These are phyloP conservation scores for Anabacerthia variegaticeps DNA, from an alignment of 2,797 vertebrate species.

Conservation along the genomic window DNA sequence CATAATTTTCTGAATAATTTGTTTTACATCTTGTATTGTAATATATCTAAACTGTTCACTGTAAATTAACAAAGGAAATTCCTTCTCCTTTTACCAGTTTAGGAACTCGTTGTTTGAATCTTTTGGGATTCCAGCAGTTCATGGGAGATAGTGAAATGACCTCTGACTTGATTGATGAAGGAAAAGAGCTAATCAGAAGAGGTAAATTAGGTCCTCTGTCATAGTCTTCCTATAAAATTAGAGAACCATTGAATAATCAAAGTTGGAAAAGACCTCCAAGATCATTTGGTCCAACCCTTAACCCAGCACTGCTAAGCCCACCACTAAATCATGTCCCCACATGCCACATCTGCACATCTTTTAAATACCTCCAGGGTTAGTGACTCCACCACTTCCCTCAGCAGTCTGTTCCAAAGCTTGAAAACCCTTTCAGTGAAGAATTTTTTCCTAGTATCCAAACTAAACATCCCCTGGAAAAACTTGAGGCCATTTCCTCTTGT, in stretches of 20 bases:
- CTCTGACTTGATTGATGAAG: constrained; percentile 96
- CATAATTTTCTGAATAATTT: background rate
- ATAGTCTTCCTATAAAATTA: background rate
- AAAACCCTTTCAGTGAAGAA: background rate
- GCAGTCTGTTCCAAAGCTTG: background rate
- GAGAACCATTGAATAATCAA: background rate
- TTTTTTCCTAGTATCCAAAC: background rate
- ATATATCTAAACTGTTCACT: background rate
- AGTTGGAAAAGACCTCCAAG: background rate
- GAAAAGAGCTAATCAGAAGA: constrained; percentile 92
- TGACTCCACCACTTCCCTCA: background rate
- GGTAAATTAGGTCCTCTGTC: constrained; percentile 78
- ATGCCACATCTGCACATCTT: background rate
- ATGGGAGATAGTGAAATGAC: constrained; percentile 96
- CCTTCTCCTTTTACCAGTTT: constrained; percentile 77
- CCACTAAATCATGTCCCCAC: too few species aligned
- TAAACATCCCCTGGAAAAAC: background rate
- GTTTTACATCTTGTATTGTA: background rate
- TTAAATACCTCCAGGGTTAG: background rate
- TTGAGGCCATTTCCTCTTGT: background rate
- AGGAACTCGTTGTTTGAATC: constrained; percentile 95
- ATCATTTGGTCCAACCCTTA: background rate
- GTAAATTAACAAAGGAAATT: background rate
- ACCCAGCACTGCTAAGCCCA: background rate
- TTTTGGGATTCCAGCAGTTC: constrained; percentile 97